Conservation (phyloP, 2,888 invertebrate species). For the Pediacus dermestoides region DNA sequence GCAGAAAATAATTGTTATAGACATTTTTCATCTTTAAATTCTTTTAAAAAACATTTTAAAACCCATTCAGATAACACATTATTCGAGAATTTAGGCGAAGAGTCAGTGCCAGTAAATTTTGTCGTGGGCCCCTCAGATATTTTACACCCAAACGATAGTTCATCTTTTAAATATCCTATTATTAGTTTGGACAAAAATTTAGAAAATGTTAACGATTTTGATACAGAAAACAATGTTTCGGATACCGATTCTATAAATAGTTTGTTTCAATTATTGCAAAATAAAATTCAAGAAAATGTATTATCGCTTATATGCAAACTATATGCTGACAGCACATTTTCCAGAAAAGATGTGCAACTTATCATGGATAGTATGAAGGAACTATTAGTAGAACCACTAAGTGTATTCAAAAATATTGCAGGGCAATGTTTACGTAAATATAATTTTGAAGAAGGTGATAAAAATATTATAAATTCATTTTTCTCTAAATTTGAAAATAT, state of each 20-base stretch:
- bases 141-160: too few relatives aligned
- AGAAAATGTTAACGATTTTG: too few relatives aligned
- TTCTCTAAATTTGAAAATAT: constrained; percentile 12
- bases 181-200: too few relatives aligned
- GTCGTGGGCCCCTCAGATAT: too few relatives aligned
- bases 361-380: constrained; percentile 3
- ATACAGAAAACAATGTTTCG: too few relatives aligned
- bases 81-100: too few relatives aligned
- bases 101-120: too few relatives aligned
- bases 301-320: constrained; percentile 6
- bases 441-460: too few relatives aligned
- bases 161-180: too few relatives aligned
- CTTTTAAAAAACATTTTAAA: constrained; percentile 6
- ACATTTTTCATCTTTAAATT: constrained; percentile 5
- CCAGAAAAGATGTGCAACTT: constrained; percentile 12
- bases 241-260: not conserved
- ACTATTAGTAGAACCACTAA: constrained; percentile 2
- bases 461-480: too few relatives aligned
- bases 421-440: too few relatives aligned
- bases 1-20: constrained; percentile 3
- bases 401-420: constrained; percentile 5
- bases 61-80: not conserved
- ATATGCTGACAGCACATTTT: constrained; percentile 7
- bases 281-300: not conserved
- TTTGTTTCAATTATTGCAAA: not conserved